phyloP scores from a whole-genome alignment of 2,797 vertebrate species.

The Tarsius wallacei region DNA sequence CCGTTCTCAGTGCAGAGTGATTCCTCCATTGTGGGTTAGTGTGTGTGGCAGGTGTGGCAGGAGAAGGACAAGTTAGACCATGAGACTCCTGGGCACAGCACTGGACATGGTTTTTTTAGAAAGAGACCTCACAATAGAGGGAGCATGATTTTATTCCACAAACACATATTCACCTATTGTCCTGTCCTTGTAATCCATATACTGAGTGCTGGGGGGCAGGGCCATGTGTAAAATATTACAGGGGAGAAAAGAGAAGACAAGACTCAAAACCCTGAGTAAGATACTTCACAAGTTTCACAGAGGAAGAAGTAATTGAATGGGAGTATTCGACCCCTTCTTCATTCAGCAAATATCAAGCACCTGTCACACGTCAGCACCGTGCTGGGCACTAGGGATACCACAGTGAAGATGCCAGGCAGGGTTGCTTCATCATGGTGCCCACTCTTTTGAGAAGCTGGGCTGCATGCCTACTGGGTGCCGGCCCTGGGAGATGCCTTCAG shows the following conservation, averaged over 20 bases:
- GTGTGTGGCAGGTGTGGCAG: rapidly evolving
- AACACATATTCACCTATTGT: not conserved
- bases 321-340: not conserved
- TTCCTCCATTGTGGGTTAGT: not conserved
- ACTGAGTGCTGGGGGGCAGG: not conserved
- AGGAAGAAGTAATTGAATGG: not conserved
- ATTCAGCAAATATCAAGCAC: not conserved
- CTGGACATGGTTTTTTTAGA: constrained; percentile 9
- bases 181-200: not conserved
- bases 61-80: not conserved
- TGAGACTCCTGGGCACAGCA: not conserved
- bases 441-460: not conserved
- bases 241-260: not conserved
- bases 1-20: not conserved
- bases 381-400: no score
- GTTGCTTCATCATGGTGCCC: rapidly evolving
- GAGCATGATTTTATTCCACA: not conserved
- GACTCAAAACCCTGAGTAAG: not conserved
- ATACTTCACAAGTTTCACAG: not conserved
- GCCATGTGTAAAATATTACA: not conserved
- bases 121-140: not conserved
- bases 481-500: not conserved
- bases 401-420: not conserved
- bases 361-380: not conserved
- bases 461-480: not conserved